Evolutionary conservation across 2,797 vertebrate species (phyloP), one percentile per base, ranked within the genome.

Genomic region (Coregonus suidteri): DNA sequence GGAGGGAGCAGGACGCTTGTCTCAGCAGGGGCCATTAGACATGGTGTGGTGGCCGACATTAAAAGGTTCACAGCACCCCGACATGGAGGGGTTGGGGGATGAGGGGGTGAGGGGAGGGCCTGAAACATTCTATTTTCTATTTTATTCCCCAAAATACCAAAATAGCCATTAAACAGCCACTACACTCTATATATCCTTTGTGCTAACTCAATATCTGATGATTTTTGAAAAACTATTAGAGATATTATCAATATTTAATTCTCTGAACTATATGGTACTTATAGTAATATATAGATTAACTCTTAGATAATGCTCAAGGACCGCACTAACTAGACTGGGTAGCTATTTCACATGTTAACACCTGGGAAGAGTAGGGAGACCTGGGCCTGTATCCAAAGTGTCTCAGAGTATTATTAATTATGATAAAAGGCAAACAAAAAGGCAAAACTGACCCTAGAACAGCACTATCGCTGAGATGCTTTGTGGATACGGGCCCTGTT

Each of bases 1-100:
- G 92, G 56, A 93, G 89, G 92, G 92, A 86, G 81, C 90, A 92
- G 92, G 93, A 93, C 93, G 93, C 93, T 81, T 85, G 89, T 91
- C 94, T 84, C 95, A 95, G 94, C 92, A 92, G 95, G 94, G 91
- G 93, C 90, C 93, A 95, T 95, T 95, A 95, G 94, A 92, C 94
- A 95, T 95, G 95, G 93, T 94, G 92, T 91, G 92, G 91, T 95
- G 94, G 94, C 92, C 93, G 91, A 94, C 94, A 93, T 95, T 91
- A 95, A 94, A 95, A 92, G 31, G 65, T 67, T 67, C 65, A 67
- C 14, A 31, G 31, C 30, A 41, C 56, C 34, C 15, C 30, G 71
- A n/a, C 47, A 11, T 54, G 14, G 52, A 73, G 53, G 71, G 76
- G 37, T 71, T 47, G 75, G 72, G 80, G 74, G 53, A 81, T 37